Percentiles rank a stretch among this genome's conserved stretches.
phyloP scores from a whole-genome alignment of 2,888 invertebrate genomes.

The Andrena minutula region DNA sequence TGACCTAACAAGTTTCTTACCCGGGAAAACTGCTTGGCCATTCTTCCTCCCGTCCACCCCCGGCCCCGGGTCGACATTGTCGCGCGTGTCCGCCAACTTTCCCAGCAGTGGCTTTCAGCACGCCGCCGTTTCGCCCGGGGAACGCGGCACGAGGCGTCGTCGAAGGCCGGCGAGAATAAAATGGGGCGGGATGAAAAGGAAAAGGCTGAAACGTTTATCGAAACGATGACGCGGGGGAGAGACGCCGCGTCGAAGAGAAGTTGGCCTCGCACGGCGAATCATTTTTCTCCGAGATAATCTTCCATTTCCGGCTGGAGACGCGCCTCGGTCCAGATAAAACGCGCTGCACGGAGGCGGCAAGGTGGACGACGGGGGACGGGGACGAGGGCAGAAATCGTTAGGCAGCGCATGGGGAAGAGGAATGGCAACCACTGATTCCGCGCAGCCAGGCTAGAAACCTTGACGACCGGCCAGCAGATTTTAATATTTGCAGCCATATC shows the following conservation, averaged over 20 bases:
- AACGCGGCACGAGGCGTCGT: too few relatives aligned
- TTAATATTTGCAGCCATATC: constrained; percentile 82
- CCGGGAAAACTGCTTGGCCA: constrained; percentile 59
- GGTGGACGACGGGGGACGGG: neutral
- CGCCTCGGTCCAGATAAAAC: constrained; percentile 8
- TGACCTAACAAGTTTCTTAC: constrained; percentile 69
- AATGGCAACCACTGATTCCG: constrained; percentile 58
- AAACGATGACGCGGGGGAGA: too few relatives aligned
- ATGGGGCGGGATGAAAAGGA: neutral
- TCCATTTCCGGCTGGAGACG: constrained; percentile 12
- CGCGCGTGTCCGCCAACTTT: constrained; percentile 48
- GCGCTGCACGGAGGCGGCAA: neutral
- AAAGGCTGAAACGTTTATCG: neutral
- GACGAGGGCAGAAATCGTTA: constrained; percentile 17
- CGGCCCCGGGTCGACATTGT: constrained; percentile 10
- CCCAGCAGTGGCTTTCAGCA: constrained; percentile 62
- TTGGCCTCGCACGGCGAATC: neutral
- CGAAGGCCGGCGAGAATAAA: neutral
- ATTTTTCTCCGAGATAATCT: constrained; percentile 19
- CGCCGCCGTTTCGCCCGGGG: neutral
- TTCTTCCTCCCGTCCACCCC: constrained; percentile 48
- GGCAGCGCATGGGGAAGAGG: constrained; percentile 2
- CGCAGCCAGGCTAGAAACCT: constrained; percentile 38
- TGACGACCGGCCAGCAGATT: constrained; percentile 75
- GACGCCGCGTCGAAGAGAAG: neutral